Conservation (phyloP, 2,888 invertebrate species). For the Lasioglossum oenotherae region DNA sequence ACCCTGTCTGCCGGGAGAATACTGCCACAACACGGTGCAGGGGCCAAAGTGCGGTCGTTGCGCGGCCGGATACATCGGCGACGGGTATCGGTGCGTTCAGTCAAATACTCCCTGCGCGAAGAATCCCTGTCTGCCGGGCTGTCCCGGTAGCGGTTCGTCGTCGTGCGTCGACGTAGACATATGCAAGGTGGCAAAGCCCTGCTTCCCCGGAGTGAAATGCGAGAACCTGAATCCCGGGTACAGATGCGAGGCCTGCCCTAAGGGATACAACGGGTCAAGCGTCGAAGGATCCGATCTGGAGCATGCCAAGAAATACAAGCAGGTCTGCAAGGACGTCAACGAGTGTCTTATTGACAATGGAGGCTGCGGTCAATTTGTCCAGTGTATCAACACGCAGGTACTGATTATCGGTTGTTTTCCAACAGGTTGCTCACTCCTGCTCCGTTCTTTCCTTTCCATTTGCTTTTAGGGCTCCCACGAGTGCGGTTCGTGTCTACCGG, state of each 20-base stretch:
- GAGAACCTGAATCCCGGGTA: slow-evolving; percentile 92
- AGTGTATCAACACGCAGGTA: slow-evolving; percentile 94
- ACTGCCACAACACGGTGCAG: slow-evolving; percentile 88
- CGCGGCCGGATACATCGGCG: slow-evolving; percentile 89
- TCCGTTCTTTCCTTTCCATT: not conserved
- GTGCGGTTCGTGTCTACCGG: slow-evolving; percentile 93
- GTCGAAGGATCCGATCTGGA: slow-evolving; percentile 90
- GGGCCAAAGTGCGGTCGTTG: slow-evolving; percentile 92
- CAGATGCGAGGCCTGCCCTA: slow-evolving; percentile 93
- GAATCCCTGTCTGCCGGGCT: slow-evolving; percentile 1
- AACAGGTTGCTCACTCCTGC: not conserved
- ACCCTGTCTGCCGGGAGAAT: slow-evolving; percentile 86
- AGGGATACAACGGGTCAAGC: slow-evolving; percentile 91
- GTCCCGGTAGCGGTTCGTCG: not conserved
- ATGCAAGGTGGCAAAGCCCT: slow-evolving; percentile 92
- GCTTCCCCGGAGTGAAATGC: slow-evolving; percentile 91
- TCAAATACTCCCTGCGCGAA: not conserved
- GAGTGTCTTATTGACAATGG: slow-evolving; percentile 92
- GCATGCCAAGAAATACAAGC: slow-evolving; percentile 88
- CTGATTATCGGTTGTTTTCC: not conserved
- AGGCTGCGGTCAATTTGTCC: slow-evolving; percentile 91
- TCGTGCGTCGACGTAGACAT: slow-evolving; percentile 90
- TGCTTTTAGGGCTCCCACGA: slow-evolving; percentile 91
- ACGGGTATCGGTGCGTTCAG: slow-evolving; percentile 87
- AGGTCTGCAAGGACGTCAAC: slow-evolving; percentile 94